Evolutionary conservation across 2,113 vertebrate genomes (phyloP).

Genomic region (Urocolius indicus): DNA sequence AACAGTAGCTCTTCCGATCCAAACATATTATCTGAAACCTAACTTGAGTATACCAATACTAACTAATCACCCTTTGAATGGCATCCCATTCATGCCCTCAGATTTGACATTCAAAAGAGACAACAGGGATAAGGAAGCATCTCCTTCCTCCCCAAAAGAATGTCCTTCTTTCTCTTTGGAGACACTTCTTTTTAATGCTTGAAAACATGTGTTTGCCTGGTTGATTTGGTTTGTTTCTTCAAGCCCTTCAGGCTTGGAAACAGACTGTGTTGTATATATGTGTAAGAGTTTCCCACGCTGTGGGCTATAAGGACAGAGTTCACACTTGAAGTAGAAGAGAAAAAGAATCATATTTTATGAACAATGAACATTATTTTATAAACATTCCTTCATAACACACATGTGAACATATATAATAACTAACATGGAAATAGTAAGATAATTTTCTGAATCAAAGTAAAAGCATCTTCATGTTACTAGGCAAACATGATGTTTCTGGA

Average conservation of each 20-base stretch:
- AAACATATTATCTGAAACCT: not conserved
- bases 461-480: not conserved
- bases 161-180: not conserved
- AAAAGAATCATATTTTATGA: not conserved
- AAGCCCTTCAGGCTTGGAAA: not conserved
- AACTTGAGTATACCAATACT: not conserved
- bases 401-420: not conserved
- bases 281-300: not conserved
- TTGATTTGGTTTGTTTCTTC: not conserved
- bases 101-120: not conserved
- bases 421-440: not conserved
- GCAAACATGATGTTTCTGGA: not conserved
- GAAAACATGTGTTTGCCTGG: not conserved
- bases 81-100: not conserved
- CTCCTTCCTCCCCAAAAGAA: not conserved
- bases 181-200: not conserved
- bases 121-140: not conserved
- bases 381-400: not conserved
- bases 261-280: not conserved
- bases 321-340: not conserved
- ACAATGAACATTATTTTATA: not conserved
- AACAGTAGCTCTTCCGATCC: not conserved
- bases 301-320: not conserved
- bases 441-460: not conserved
- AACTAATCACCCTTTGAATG: not conserved